phyloP scores from a whole-genome alignment of 2,888 invertebrate genomes.

The Ceriagrion tenellum region DNA sequence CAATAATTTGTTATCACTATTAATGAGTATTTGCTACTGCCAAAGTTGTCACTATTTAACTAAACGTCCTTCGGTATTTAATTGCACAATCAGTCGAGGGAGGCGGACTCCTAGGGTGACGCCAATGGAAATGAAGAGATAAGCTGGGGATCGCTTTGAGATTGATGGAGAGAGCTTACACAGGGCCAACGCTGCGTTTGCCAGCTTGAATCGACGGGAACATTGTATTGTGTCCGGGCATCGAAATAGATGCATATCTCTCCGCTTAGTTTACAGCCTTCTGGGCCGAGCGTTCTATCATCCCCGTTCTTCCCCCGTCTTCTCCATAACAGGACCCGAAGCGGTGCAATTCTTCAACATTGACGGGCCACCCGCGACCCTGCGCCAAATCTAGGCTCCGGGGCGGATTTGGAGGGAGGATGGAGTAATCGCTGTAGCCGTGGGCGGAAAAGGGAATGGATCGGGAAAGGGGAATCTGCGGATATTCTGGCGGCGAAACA shows the following conservation, averaged over 20 bases:
- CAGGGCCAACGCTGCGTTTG: too few relatives aligned
- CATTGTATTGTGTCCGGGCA: neutral
- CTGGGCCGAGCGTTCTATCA: neutral
- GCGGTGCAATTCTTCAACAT: slow-evolving; percentile 14
- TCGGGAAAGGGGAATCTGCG: neutral
- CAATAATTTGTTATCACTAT: too few relatives aligned
- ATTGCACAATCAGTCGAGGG: too few relatives aligned
- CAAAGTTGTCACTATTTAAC: too few relatives aligned
- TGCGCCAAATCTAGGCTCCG: slow-evolving; percentile 5
- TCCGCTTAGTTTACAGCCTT: neutral
- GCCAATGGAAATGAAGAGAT: neutral
- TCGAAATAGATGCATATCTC: neutral
- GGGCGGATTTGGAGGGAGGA: too few relatives aligned
- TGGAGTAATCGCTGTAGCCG: neutral
- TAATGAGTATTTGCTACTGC: too few relatives aligned
- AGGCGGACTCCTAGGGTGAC: neutral
- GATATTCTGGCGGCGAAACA: neutral
- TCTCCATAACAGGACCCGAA: neutral
- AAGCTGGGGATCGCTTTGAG: neutral
- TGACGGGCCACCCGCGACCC: neutral
- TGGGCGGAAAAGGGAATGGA: neutral
- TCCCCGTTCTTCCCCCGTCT: neutral
- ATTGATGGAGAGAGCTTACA: neutral
- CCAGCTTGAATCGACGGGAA: too few relatives aligned
- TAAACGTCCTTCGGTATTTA: too few relatives aligned